Percentiles rank a stretch among this genome's conserved stretches.
Conservation (phyloP, 2,888 invertebrate genomes). For the Drepanosiphum platanoidis region DNA sequence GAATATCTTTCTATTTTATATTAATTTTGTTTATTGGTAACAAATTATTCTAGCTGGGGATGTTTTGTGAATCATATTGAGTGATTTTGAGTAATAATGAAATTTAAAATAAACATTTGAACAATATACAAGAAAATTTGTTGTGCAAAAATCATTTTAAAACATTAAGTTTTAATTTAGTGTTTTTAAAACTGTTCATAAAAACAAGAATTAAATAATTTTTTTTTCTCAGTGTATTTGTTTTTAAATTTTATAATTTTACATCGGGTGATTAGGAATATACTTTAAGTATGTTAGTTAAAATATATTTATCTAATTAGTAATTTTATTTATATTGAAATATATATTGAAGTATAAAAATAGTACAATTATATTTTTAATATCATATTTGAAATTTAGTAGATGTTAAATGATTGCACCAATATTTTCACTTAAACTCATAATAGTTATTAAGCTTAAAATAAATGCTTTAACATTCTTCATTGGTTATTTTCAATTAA, state of each 20-base stretch:
- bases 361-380: conserved; percentile 35
- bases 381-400: conserved; percentile 40
- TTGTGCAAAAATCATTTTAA: neutral
- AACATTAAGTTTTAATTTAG: neutral
- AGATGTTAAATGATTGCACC: conserved; percentile 42
- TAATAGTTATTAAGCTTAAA: conserved; percentile 43
- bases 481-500: conserved; percentile 30
- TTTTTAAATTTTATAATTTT: neutral
- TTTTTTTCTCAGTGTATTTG: neutral
- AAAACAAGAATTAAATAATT: neutral
- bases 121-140: neutral
- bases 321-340: conserved; percentile 13
- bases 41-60: neutral
- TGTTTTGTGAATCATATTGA: neutral
- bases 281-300: conserved; percentile 6
- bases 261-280: neutral
- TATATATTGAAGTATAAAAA: conserved; percentile 8
- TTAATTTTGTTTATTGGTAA: neutral
- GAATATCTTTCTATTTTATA: too few relatives aligned
- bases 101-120: neutral
- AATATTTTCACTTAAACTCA: conserved; percentile 31
- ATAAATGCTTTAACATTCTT: conserved; percentile 37
- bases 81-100: neutral
- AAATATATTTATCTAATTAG: conserved; percentile 6
- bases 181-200: neutral